phyloP scores from a whole-genome alignment of 2,888 invertebrate species.

The Himalopsyche japonica region DNA sequence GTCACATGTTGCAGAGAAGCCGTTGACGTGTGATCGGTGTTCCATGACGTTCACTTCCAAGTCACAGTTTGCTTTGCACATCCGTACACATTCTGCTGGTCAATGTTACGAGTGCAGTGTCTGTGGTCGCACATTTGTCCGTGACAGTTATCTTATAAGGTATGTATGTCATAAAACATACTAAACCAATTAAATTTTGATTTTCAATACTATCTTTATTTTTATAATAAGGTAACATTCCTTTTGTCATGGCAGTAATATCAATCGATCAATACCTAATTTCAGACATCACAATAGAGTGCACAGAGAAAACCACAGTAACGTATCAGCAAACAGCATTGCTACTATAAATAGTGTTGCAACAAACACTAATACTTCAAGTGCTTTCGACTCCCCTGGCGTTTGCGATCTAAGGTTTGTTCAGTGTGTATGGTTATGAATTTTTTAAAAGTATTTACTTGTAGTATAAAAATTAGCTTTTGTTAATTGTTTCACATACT shows the following conservation, averaged over 20 bases:
- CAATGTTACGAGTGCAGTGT: constrained; percentile 75
- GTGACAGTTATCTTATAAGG: constrained; percentile 78
- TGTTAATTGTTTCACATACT: too few relatives aligned
- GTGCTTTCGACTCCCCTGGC: constrained; percentile 56
- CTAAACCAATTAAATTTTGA: background rate
- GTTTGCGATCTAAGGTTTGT: constrained; percentile 58
- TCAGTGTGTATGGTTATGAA: background rate
- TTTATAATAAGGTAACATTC: background rate
- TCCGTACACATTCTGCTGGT: constrained; percentile 71
- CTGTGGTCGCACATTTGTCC: constrained; percentile 74
- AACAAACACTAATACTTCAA: constrained; percentile 51
- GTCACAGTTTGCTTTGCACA: constrained; percentile 75
- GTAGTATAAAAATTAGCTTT: background rate
- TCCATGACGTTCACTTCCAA: constrained; percentile 75
- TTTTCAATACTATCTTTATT: background rate
- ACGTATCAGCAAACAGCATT: constrained; percentile 60
- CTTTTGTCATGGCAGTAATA: too few relatives aligned
- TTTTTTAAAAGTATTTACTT: background rate
- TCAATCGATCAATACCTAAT: background rate
- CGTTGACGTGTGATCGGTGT: constrained; percentile 72
- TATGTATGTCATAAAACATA: constrained; percentile 41
- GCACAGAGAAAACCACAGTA: constrained; percentile 66
- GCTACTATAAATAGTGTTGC: constrained; percentile 57
- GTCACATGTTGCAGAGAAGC: constrained; percentile 79
- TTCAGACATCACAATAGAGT: constrained; percentile 72